These are phyloP conservation scores for Parascotia fuliginaria DNA, from an alignment of 2,888 invertebrate genomes.

Conservation along the genomic window DNA sequence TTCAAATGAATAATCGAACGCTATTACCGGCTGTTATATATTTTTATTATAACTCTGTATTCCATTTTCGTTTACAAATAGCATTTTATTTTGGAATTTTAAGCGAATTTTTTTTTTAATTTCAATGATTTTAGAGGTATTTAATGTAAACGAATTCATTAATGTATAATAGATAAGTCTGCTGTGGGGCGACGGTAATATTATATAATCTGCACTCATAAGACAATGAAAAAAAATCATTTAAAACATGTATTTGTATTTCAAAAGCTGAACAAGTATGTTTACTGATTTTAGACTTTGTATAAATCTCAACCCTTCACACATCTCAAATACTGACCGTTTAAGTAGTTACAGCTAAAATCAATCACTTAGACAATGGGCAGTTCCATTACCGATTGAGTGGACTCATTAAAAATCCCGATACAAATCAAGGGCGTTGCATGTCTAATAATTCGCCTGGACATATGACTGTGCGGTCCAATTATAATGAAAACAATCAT, in stretches of 20 bases:
- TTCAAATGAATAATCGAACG: slow-evolving; percentile 34
- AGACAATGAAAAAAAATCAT: too few species aligned
- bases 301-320: too few species aligned
- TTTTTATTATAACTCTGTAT: slow-evolving; percentile 12
- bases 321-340: not conserved
- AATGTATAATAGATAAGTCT: too few species aligned
- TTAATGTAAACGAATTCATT: too few species aligned
- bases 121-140: slow-evolving; percentile 2
- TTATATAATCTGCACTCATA: too few species aligned
- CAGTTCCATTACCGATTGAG: slow-evolving; percentile 39
- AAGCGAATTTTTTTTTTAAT: not conserved
- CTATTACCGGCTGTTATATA: slow-evolving; percentile 16
- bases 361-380: slow-evolving; percentile 53
- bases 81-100: slow-evolving; percentile 6
- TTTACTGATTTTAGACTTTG: too few species aligned
- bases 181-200: too few species aligned
- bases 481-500: slow-evolving; percentile 82
- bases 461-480: slow-evolving; percentile 74
- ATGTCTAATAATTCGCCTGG: slow-evolving; percentile 64
- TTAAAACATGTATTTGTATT: too few species aligned
- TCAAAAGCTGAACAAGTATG: too few species aligned
- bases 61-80: slow-evolving; percentile 14
- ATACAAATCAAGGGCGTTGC: slow-evolving; percentile 59
- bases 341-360: slow-evolving; percentile 25
- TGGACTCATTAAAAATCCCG: slow-evolving; percentile 66